A percentile compares a stretch with the other conserved stretches of the same genome.
Evolutionary conservation across 1,140 invertebrate species (phyloP).

Genomic region (Kradibia gibbosae): DNA sequence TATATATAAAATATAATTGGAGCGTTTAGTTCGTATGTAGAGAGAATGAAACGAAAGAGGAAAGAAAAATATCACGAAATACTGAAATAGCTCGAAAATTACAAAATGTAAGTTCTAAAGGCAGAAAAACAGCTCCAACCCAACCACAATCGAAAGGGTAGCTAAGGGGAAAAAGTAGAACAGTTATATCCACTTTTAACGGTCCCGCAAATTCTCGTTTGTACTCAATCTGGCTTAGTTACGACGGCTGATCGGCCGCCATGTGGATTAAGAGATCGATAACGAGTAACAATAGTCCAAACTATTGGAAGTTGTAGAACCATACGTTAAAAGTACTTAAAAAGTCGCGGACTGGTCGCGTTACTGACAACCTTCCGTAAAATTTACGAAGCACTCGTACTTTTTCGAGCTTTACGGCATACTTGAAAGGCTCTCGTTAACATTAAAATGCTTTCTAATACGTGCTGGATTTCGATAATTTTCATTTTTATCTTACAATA

Average conservation of each 20-base stretch:
- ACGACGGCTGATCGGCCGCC: slow-evolving; percentile 53
- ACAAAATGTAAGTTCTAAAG: not conserved
- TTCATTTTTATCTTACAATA: not conserved
- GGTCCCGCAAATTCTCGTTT: slow-evolving; percentile 50
- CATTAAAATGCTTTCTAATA: not conserved
- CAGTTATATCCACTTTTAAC: slow-evolving; percentile 41
- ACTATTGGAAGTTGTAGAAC: slow-evolving; percentile 56
- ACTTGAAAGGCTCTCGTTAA: not conserved
- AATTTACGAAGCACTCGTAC: not conserved
- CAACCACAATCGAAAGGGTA: not conserved
- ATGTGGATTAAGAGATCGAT: slow-evolving; percentile 60
- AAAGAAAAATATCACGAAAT: not conserved
- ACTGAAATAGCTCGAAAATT: no score
- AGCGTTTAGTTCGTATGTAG: no score
- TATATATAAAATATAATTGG: no score
- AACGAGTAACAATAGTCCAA: slow-evolving; percentile 54
- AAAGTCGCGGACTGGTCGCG: not conserved
- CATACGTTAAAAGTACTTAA: slow-evolving; percentile 53
- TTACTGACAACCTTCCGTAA: not conserved
- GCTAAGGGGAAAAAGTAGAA: slow-evolving; percentile 33
- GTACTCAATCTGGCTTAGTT: slow-evolving; percentile 54
- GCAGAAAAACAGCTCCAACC: slow-evolving; percentile 35
- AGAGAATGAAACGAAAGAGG: slow-evolving; percentile 10
- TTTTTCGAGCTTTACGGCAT: not conserved
- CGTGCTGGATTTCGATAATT: not conserved